Evolutionary conservation across 2,888 invertebrate genomes (phyloP), one percentile per base, ranked within the genome.

Genomic region (Acheta domesticus): DNA sequence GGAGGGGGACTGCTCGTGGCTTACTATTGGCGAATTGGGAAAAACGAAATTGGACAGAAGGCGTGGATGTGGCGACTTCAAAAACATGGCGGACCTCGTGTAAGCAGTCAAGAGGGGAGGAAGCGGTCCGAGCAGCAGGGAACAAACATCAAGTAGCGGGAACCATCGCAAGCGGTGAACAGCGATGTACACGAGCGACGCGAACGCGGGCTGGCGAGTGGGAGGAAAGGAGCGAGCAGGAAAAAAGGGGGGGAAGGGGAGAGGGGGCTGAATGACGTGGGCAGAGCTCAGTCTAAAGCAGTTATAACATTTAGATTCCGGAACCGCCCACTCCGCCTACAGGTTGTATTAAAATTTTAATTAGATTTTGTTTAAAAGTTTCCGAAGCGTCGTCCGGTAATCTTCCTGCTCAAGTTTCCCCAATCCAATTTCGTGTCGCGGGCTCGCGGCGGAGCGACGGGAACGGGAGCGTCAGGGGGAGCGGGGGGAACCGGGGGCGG

Each of bases 241-340:
- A 14, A 62, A 14, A 62, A 62, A 1, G 8, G 8, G 11, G 36
- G 8, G 36, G 36, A n/a, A 62, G 62, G 14, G 62, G 62, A 62
- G 62, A 16, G 14, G 8, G 5, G 14, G n/a, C n/a, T 62, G 62
- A 62, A n/a, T 11, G 62, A 14, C 62, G 62, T n/a, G 62, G 62
- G 62, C 36, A 36, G 62, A 62, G 62, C 62, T 3, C 62, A 62
- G 62, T 62, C 14, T 19, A n/a, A 62, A n/a, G 62, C 62, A 14
- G 62, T 19, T 62, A 62, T 62, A 62, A 62, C 62, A 62, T 62
- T 62, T 62, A 62, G 62, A 62, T 62, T 62, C 62, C 62, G 62
- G 62, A 62, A 62, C 62, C 62, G 62, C 62, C 62, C 14, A 19
- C 62, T 62, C 62, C 62, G 14, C 36, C 36, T 36, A 14, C 62